phyloP scores from a whole-genome alignment of 2,113 vertebrate genomes.

The Hydropotes inermis region DNA sequence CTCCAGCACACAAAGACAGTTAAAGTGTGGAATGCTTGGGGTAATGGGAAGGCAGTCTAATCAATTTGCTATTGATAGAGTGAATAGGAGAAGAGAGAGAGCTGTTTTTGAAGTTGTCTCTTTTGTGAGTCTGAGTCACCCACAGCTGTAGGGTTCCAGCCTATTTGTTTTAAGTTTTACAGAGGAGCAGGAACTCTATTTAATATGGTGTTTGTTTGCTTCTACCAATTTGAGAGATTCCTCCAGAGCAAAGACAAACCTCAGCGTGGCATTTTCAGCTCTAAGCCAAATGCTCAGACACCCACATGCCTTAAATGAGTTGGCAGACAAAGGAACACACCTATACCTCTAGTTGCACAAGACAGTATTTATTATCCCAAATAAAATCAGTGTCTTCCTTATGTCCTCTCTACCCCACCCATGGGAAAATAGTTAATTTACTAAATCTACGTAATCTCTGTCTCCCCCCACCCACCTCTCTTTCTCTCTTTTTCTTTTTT shows the following conservation, averaged over 20 bases:
- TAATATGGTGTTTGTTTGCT: slow-evolving; percentile 45
- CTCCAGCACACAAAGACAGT: not conserved
- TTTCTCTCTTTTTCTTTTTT: not conserved
- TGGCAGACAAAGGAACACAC: not conserved
- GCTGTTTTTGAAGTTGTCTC: slow-evolving; percentile 25
- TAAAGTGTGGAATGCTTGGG: not conserved
- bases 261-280: not conserved
- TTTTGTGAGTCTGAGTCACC: slow-evolving; percentile 42
- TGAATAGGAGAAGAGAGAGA: not conserved
- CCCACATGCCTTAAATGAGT: not conserved
- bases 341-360: not conserved
- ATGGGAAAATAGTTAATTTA: not conserved
- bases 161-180: slow-evolving; percentile 49
- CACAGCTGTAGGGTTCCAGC: not conserved
- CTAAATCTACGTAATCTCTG: not conserved
- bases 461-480: not conserved
- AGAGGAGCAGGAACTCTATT: not conserved
- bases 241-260: not conserved
- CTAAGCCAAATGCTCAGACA: not conserved
- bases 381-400: not conserved
- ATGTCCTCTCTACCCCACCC: not conserved
- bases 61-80: slow-evolving; percentile 35
- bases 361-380: not conserved
- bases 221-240: not conserved
- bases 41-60: not conserved